These are phyloP conservation scores for Drosophila kanekoi DNA, from an alignment of 2,888 invertebrate species.

Conservation along the genomic window DNA sequence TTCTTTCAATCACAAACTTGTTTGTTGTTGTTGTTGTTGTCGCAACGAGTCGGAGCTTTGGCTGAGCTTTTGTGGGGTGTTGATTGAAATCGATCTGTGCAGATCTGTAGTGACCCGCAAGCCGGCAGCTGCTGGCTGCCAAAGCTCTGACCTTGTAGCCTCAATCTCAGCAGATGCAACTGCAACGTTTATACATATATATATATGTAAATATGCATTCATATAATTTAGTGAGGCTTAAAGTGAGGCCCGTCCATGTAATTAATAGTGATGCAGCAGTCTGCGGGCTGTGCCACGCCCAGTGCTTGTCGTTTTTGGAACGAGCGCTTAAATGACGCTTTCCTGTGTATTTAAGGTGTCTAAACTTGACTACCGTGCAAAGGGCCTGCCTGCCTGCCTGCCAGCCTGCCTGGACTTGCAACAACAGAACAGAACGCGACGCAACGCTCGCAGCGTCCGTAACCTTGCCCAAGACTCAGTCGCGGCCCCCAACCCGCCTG, in stretches of 20 bases:
- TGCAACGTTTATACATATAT: constrained; percentile 6
- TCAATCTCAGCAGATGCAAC: constrained; percentile 48
- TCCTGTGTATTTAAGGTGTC: constrained; percentile 82
- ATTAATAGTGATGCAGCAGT: constrained; percentile 59
- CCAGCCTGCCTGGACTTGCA: constrained; percentile 1
- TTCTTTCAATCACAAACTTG: constrained; percentile 69
- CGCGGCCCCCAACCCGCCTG: constrained; percentile 12
- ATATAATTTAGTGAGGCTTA: constrained; percentile 56
- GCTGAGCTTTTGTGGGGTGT: constrained; percentile 34
- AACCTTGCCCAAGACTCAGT: constrained; percentile 73
- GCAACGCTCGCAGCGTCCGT: constrained; percentile 55
- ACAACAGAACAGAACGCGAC: constrained; percentile 2
- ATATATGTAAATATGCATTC: neutral
- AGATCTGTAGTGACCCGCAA: too few relatives aligned
- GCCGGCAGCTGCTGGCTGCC: too few relatives aligned
- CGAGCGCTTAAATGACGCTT: constrained; percentile 79
- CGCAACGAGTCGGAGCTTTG: constrained; percentile 27
- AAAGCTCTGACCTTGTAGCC: constrained; percentile 65
- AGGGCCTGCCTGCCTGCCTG: constrained; percentile 14
- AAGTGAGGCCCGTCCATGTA: constrained; percentile 60
- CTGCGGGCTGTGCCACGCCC: constrained; percentile 61
- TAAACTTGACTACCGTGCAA: constrained; percentile 78
- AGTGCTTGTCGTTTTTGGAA: constrained; percentile 71
- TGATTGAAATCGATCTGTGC: constrained; percentile 74
- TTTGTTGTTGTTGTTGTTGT: constrained; percentile 61